These are phyloP conservation scores for Larimichthys crocea DNA, from an alignment of 2,113 vertebrate species.

Conservation along the genomic window DNA sequence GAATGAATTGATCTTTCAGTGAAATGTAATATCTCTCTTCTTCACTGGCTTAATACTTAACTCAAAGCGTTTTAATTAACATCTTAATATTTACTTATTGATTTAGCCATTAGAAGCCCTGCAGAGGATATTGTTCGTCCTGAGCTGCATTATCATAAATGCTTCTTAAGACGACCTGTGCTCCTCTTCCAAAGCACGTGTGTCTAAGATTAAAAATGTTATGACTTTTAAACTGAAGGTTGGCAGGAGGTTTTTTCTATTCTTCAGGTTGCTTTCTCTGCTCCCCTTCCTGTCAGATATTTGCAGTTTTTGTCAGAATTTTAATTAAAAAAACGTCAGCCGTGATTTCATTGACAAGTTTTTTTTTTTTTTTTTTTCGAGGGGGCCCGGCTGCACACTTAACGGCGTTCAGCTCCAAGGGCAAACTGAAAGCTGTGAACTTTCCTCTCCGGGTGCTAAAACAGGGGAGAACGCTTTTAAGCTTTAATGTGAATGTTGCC, in stretches of 20 bases:
- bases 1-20: constrained; percentile 34
- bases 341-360: constrained; percentile 59
- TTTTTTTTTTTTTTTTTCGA: not conserved
- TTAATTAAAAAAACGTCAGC: constrained; percentile 72
- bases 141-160: not conserved
- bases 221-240: constrained; percentile 15
- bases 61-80: constrained; percentile 29
- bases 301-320: constrained; percentile 56
- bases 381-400: constrained; percentile 12
- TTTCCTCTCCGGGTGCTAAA: constrained; percentile 29
- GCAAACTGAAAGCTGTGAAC: constrained; percentile 34
- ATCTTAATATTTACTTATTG: constrained; percentile 24
- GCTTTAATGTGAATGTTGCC: constrained; percentile 2
- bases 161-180: not conserved
- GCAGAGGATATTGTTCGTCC: constrained; percentile 6
- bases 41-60: constrained; percentile 6
- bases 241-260: not conserved
- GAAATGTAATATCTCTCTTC: constrained; percentile 15
- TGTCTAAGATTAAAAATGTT: constrained; percentile 25
- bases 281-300: constrained; percentile 38
- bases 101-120: constrained; percentile 18
- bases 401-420: constrained; percentile 32
- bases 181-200: not conserved
- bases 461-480: not conserved
- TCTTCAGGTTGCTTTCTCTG: not conserved